phyloP scores from a whole-genome alignment of 2,113 vertebrate species.

The Prolemur simus region DNA sequence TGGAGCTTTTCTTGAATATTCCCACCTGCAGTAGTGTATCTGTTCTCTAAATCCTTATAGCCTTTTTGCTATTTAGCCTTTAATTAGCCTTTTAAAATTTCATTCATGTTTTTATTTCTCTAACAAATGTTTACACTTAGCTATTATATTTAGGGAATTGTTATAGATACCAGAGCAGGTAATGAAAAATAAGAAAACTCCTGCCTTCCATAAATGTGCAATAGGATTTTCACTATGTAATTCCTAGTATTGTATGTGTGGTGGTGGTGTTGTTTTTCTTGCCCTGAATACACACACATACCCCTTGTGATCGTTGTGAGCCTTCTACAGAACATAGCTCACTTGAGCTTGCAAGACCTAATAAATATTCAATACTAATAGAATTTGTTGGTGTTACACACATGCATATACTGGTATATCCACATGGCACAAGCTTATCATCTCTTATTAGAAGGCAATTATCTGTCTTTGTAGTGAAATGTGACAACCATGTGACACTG shows the following conservation, averaged over 20 bases:
- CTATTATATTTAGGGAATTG: not conserved
- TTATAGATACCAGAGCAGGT: not conserved
- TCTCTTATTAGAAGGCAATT: slow-evolving; percentile 44
- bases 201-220: not conserved
- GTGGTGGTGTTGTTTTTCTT: not conserved
- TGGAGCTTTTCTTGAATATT: not conserved
- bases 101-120: slow-evolving; percentile 16
- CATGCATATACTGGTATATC: not conserved
- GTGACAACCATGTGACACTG: not conserved
- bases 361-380: not conserved
- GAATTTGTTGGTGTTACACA: slow-evolving; percentile 10
- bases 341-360: not conserved
- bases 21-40: not conserved
- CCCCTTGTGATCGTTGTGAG: not conserved
- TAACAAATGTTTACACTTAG: slow-evolving; percentile 11
- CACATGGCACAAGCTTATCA: not conserved
- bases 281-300: not conserved
- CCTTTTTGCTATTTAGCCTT: not conserved
- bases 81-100: slow-evolving; percentile 39
- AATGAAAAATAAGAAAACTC: not conserved
- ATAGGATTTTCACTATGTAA: not conserved
- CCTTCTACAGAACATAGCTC: not conserved
- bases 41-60: not conserved
- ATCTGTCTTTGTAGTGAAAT: slow-evolving; percentile 9
- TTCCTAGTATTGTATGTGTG: not conserved